Evolutionary conservation across 1,140 invertebrate genomes (phyloP), one percentile per base, ranked within the genome.

Genomic region (Megalonaias nervosa): DNA sequence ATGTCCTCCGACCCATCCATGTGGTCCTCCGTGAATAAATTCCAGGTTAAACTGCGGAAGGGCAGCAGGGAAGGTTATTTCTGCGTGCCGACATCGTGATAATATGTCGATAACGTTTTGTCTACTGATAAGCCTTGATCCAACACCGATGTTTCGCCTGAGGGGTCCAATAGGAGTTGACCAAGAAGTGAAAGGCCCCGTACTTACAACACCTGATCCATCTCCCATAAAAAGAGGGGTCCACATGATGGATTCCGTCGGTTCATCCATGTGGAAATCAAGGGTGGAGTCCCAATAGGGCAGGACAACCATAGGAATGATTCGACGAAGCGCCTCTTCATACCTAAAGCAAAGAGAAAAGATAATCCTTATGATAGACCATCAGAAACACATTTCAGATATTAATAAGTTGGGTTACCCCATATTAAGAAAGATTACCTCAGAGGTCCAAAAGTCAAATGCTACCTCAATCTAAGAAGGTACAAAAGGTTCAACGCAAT

Each of bases 211-310:
- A 48, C 38, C 38, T 11, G 6, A 12, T 48, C 38, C 38, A 48
- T 48, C 38, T 48, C 38, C 38, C 38, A 48, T 48, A 12, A 48
- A 48, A 48, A 9, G 38, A 48, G 38, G 38, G 38, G 38, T 48
- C 38, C 38, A 48, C 4, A 48, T 48, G 9, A 48, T 6, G 4
- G 90, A 91, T 31, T 89, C 79, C 2, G 82, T 82, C 15, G 83
- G 79, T 77, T 90, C 81, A 0, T 82, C 83, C 26, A 91, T 76
- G 69, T 85, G 82, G 13, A 74, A 75, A 75, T 91, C 90, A 57
- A 91, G 38, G 38, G 38, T 48, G 11, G 38, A 48, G 11, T 48
- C 38, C 38, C 38, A 48, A 6, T 48, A 48, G 38, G 38, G 38
- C 38, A 48, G 38, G 9, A 12, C 38, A 48, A 48, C 38, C 38